Evolutionary conservation across 2,888 invertebrate genomes (phyloP).

Genomic region (Neoascia interrupta): DNA sequence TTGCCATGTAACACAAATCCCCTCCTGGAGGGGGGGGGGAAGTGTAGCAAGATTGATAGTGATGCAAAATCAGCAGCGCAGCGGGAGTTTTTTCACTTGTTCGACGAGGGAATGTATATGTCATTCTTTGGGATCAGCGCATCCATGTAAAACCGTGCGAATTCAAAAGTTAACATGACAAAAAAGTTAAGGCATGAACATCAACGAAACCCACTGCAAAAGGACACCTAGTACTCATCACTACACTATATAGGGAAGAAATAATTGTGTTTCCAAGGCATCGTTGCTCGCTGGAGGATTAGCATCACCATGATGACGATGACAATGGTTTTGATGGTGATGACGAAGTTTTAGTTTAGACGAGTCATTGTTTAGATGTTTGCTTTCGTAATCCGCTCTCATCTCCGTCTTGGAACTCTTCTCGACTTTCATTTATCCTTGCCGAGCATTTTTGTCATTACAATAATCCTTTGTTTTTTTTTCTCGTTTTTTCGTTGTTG

Average conservation of each 20-base stretch:
- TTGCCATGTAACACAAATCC: constrained; percentile 4
- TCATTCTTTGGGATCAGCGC: constrained; percentile 42
- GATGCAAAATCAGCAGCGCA: too few relatives aligned
- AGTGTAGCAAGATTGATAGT: not conserved
- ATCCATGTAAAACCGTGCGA: constrained; percentile 19
- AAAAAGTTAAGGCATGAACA: constrained; percentile 10
- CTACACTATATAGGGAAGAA: too few relatives aligned
- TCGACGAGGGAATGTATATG: constrained; percentile 39
- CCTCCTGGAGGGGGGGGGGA: not conserved
- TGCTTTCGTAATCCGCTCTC: constrained; percentile 18
- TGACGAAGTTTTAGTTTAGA: constrained; percentile 37
- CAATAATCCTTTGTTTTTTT: constrained; percentile 1
- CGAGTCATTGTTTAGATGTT: constrained; percentile 26
- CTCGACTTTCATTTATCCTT: constrained; percentile 34
- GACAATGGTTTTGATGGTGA: constrained; percentile 39
- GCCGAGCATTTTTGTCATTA: constrained; percentile 20
- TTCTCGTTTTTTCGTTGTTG: constrained; percentile 23
- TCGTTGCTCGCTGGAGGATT: constrained; percentile 26
- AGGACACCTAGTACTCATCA: constrained; percentile 43
- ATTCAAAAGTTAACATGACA: not conserved
- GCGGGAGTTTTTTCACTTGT: constrained; percentile 11
- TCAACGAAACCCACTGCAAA: constrained; percentile 43
- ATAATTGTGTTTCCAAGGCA: constrained; percentile 18
- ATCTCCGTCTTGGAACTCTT: constrained; percentile 6
- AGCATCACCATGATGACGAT: constrained; percentile 12